Base-by-base conservation (phyloP, 2,888 invertebrate genomes). In the Cryptus armator region DNA sequence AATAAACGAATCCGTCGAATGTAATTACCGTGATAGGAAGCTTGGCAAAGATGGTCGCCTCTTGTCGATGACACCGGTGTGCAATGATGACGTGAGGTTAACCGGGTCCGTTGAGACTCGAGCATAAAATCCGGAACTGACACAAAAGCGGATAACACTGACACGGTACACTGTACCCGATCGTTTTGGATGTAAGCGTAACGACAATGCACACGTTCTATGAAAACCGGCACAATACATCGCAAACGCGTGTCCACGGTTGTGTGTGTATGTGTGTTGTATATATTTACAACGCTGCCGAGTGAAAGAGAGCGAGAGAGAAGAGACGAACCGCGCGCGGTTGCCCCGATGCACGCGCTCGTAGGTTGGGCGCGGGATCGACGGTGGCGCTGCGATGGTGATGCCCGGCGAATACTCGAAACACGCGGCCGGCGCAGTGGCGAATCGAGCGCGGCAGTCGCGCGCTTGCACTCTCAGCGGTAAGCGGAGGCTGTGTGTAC, bases 381-480 rank as follows among this genome's bases (percentile, higher is more conserved):
- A 86, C 84, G 19, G 85, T 85, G 85, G 90, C 91, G 92, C 89
- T 89, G 71, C 89, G 46, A 79, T 86, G 86, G 89, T 86, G 85
- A 87, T 77, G 82, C 84, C 82, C 84, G 90, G 89, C 81, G 66
- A 74, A 83, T 68, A 48, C 29, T 37, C 10, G 88, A 92, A 91
- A 70, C 90, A 88, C 82, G 82, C 86, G 87, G 86, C 90, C 90
- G 91, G 91, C 90, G 91, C 89, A 89, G 88, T 89, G 88, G 86
- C 86, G 88, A 89, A 87, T 84, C 85, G 87, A 88, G 89, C 88
- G 89, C 90, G 90, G 90, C 92, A 92, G 92, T 92, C 91, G 91
- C 91, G 92, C 91, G 92, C 90, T 91, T 91, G 92, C 92, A 92
- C 90, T 92, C 92, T 89, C 89, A 91, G 91, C 89, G 91, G 91